These are phyloP conservation scores for Lepidonotus clava DNA, from an alignment of 2,888 invertebrate species.

Conservation along the genomic window DNA sequence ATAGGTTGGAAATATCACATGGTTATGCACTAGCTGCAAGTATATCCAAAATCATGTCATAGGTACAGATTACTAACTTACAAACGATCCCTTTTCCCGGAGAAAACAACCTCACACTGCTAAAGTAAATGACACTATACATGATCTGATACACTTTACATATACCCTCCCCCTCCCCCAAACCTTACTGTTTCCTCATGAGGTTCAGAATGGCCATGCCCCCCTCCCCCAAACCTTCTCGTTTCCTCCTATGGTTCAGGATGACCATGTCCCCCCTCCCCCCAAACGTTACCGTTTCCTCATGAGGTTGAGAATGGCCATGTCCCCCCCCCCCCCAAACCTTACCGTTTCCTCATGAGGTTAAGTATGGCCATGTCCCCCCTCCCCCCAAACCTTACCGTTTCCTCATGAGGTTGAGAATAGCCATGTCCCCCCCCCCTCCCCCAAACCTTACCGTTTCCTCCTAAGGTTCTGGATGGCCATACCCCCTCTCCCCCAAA, in stretches of 20 bases:
- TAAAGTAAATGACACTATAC: too few species aligned
- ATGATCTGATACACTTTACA: too few species aligned
- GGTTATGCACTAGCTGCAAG: too few species aligned
- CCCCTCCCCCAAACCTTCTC: too few species aligned
- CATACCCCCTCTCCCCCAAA: not conserved
- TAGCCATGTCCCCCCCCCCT: not conserved
- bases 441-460: not conserved
- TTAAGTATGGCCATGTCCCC: not conserved
- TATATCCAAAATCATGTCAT: too few species aligned
- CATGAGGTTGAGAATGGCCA: slow-evolving; percentile 44
- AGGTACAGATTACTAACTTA: too few species aligned
- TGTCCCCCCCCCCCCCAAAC: not conserved
- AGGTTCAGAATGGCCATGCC: not conserved
- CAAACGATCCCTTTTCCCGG: too few species aligned
- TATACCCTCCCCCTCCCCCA: not conserved
- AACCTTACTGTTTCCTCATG: not conserved
- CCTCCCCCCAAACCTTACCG: not conserved
- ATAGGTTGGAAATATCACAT: too few species aligned
- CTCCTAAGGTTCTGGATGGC: not conserved
- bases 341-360: not conserved
- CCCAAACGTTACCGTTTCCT: slow-evolving; percentile 25
- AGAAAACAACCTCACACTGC: too few species aligned
- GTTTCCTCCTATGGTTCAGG: too few species aligned
- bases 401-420: too few species aligned
- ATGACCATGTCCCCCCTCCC: too few species aligned